Evolutionary conservation across 2,888 invertebrate genomes (phyloP).

Genomic region (Megamerina dolium): DNA sequence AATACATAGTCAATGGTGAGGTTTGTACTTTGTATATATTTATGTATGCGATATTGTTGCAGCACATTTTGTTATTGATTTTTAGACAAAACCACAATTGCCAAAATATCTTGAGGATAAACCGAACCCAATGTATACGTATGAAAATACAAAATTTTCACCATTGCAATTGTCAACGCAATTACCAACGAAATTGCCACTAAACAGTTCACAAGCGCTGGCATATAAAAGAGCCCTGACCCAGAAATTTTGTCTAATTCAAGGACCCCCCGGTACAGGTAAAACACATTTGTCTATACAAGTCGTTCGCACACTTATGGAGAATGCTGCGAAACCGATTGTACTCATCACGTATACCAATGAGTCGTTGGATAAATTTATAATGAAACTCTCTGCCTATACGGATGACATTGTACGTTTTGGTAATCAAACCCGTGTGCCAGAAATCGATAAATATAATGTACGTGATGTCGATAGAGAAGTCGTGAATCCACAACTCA

Average conservation of each 20-base stretch:
- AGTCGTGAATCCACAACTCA: slow-evolving; percentile 29
- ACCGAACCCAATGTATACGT: slow-evolving; percentile 22
- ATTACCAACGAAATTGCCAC: slow-evolving; percentile 31
- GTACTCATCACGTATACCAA: slow-evolving; percentile 78
- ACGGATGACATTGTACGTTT: slow-evolving; percentile 61
- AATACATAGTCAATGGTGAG: slow-evolving; percentile 60
- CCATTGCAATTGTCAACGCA: slow-evolving; percentile 15
- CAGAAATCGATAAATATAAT: slow-evolving; percentile 53
- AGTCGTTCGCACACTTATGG: slow-evolving; percentile 62
- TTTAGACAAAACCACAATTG: slow-evolving; percentile 17
- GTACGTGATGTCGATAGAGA: slow-evolving; percentile 30
- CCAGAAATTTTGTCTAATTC: slow-evolving; percentile 69
- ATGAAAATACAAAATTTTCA: slow-evolving; percentile 27
- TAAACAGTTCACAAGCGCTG: slow-evolving; percentile 62
- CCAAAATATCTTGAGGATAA: slow-evolving; percentile 47
- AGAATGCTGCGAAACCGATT: slow-evolving; percentile 59
- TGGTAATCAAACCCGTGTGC: slow-evolving; percentile 63
- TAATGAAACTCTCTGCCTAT: slow-evolving; percentile 60
- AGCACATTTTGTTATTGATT: too few species aligned
- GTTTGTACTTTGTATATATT: slow-evolving; percentile 31
- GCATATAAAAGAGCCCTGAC: slow-evolving; percentile 66
- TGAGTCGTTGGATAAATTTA: slow-evolving; percentile 80
- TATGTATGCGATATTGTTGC: too few species aligned
- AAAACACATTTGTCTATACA: slow-evolving; percentile 76
- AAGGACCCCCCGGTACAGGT: slow-evolving; percentile 85